Percentiles rank a stretch among this genome's conserved stretches.
Evolutionary conservation across 2,113 vertebrate genomes (phyloP).

Genomic region (Salvelinus sp.): DNA sequence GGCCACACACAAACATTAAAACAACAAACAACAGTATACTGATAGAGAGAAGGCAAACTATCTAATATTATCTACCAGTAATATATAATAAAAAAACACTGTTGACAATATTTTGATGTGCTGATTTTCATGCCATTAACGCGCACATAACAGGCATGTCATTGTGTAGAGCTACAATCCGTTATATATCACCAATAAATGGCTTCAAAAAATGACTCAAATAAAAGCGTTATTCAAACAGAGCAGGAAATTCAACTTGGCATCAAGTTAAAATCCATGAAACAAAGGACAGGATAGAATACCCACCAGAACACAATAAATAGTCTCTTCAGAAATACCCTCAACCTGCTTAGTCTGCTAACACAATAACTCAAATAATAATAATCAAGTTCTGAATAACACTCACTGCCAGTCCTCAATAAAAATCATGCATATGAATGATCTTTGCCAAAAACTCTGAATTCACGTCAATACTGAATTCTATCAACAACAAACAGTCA

Average conservation of each 20-base stretch:
- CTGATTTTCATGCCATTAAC: neutral
- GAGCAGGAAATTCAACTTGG: neutral
- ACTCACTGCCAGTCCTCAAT: neutral
- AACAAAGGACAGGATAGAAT: neutral
- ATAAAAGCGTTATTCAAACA: neutral
- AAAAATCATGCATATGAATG: constrained; percentile 21
- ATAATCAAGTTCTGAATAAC: neutral
- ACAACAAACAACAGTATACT: constrained; percentile 29
- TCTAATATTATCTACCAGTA: neutral
- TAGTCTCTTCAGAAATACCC: neutral
- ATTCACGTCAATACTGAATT: constrained; percentile 11
- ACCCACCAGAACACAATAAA: neutral
- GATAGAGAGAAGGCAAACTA: constrained; percentile 1
- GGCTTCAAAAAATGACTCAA: neutral
- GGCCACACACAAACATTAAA: constrained; percentile 44
- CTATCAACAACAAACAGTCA: constrained; percentile 4
- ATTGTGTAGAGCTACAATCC: neutral
- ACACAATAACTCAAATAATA: neutral
- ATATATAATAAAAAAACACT: neutral
- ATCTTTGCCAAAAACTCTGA: neutral
- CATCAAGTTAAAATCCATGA: neutral
- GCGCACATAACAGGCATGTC: neutral
- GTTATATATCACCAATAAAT: neutral
- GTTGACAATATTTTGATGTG: neutral
- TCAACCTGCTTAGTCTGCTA: neutral